Conservation (phyloP, 2,888 invertebrate species). For the Hipparchia sbordonii region DNA sequence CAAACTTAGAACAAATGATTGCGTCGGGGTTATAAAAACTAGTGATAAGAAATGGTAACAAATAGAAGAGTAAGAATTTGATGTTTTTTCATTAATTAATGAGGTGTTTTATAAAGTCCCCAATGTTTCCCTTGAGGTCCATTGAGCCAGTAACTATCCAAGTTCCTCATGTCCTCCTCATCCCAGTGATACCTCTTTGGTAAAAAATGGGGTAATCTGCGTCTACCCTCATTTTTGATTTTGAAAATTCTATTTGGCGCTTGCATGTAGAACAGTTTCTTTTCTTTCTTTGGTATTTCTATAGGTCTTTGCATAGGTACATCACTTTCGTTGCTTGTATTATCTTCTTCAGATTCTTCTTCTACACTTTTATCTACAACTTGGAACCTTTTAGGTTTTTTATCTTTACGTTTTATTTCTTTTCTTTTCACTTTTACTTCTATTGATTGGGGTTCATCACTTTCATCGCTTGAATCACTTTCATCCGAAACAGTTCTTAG, state of each 20-base stretch:
- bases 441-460: conserved; percentile 10
- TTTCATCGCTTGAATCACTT: conserved; percentile 25
- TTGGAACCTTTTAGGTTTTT: conserved; percentile 13
- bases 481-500: conserved; percentile 24
- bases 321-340: conserved; percentile 22
- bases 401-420: conserved; percentile 6
- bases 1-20: no score
- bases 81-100: conserved; percentile 33
- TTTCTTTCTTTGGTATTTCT: neutral
- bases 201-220: conserved; percentile 53
- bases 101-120: conserved; percentile 39
- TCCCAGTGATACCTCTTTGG: conserved; percentile 64
- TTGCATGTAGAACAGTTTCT: conserved; percentile 41
- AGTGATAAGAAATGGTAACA: neutral
- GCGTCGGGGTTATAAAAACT: no score
- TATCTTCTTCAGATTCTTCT: conserved; percentile 21
- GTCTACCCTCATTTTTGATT: conserved; percentile 38
- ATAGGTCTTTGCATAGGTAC: conserved; percentile 11
- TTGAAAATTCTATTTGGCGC: conserved; percentile 38
- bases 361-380: conserved; percentile 17
- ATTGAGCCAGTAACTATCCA: conserved; percentile 63
- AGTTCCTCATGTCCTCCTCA: conserved; percentile 47
- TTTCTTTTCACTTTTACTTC: neutral
- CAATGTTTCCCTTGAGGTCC: conserved; percentile 55
- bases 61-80: neutral